Percentiles rank a stretch among this genome's conserved stretches.
phyloP scores from a whole-genome alignment of 2,888 invertebrate species.

The Sphecodes monilicornis region DNA sequence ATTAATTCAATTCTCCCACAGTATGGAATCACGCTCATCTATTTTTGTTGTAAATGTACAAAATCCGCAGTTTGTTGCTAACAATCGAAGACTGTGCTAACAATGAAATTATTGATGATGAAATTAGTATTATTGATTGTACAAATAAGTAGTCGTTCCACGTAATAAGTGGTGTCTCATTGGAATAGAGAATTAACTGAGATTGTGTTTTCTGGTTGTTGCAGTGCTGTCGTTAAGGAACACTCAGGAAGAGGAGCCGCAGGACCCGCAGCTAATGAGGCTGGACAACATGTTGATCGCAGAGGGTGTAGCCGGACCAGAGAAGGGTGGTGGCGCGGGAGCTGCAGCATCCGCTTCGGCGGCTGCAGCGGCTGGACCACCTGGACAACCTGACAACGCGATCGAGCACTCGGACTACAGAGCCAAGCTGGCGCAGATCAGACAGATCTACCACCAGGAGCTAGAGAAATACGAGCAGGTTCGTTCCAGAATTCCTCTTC shows the following conservation, averaged over 20 bases:
- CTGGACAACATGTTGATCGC: constrained; percentile 99
- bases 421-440: constrained; percentile 98
- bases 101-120: too few species aligned
- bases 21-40: too few species aligned
- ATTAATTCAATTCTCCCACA: too few species aligned
- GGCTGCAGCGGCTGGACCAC: constrained; percentile 88
- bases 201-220: constrained; percentile 40
- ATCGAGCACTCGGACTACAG: constrained; percentile 99
- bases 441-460: constrained; percentile 99
- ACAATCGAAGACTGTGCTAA: too few species aligned
- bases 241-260: constrained; percentile 99
- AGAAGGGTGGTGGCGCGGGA: constrained; percentile 95
- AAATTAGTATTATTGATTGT: too few species aligned
- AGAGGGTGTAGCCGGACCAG: constrained; percentile 98
- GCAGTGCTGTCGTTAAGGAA: constrained; percentile 96
- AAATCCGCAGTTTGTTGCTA: too few species aligned
- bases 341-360: constrained; percentile 96
- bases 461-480: constrained; percentile 99
- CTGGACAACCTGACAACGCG: constrained; percentile 95
- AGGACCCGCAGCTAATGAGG: constrained; percentile 99
- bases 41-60: too few species aligned
- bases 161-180: neutral
- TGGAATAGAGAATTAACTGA: neutral
- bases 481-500: constrained; percentile 35
- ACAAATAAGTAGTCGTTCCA: neutral